phyloP scores from a whole-genome alignment of 37 sponge, comb jelly and placozoan genomes.

The Crambe crambe region DNA sequence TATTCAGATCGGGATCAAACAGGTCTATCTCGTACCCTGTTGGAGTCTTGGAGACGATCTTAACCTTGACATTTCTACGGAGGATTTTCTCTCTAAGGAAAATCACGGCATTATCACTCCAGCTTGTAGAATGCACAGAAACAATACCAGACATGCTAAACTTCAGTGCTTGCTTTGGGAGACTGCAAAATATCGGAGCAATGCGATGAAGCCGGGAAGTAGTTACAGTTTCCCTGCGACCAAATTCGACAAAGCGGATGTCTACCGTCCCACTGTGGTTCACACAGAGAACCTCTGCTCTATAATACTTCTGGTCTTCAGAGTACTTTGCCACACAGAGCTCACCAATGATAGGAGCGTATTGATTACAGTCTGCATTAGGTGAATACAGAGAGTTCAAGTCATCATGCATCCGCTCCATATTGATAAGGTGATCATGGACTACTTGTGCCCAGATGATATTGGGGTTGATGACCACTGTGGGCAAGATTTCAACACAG shows the following conservation, averaged over 20 bases:
- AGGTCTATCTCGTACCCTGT: slow-evolving; percentile 2
- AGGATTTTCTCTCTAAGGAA: slow-evolving; percentile 48
- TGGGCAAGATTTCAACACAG: slow-evolving; percentile 46
- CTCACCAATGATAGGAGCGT: slow-evolving; percentile 53
- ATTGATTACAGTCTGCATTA: not conserved
- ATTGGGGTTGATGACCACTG: slow-evolving; percentile 44
- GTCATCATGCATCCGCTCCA: slow-evolving; percentile 45
- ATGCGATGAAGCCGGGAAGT: slow-evolving; percentile 30
- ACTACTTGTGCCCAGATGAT: slow-evolving; percentile 63
- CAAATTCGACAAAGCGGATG: slow-evolving; percentile 60
- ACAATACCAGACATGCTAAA: slow-evolving; percentile 51
- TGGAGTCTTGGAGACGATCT: slow-evolving; percentile 10
- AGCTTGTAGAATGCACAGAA: slow-evolving; percentile 23
- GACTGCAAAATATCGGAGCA: slow-evolving; percentile 46
- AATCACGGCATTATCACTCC: slow-evolving; percentile 34
- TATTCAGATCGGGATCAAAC: slow-evolving; percentile 33
- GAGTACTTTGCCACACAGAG: slow-evolving; percentile 45
- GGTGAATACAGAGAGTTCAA: slow-evolving; percentile 21
- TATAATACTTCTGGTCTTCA: slow-evolving; percentile 50
- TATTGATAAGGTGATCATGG: slow-evolving; percentile 26
- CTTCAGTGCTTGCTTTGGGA: slow-evolving; percentile 59
- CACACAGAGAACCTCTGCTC: slow-evolving; percentile 48
- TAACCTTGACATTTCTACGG: slow-evolving; percentile 13
- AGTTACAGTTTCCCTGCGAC: slow-evolving; percentile 39
- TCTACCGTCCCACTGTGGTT: slow-evolving; percentile 44